Evolutionary conservation across 1,140 invertebrate genomes (phyloP).

Genomic region (Schlechtendalia chinensis): DNA sequence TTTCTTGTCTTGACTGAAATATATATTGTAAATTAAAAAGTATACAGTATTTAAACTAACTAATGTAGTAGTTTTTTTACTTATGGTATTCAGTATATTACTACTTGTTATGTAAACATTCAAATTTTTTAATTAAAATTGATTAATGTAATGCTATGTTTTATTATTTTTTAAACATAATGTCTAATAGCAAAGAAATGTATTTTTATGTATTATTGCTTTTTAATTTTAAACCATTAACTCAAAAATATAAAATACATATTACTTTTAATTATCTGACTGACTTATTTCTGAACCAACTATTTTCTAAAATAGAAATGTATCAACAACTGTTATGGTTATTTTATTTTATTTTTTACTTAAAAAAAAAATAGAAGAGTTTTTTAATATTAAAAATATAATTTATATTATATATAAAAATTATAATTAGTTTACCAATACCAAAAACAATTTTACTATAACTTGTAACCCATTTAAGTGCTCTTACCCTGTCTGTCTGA

Average conservation of each 20-base stretch:
- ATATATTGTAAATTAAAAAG: too few relatives aligned
- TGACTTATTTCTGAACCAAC: not conserved
- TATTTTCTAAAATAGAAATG: not conserved
- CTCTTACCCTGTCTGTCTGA: conserved; percentile 76
- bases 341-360: not conserved
- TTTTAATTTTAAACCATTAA: not conserved
- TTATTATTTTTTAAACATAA: not conserved
- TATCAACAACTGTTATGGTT: not conserved
- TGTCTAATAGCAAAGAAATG: not conserved
- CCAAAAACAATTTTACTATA: not conserved
- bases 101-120: not conserved
- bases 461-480: conserved; percentile 53
- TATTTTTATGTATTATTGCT: not conserved
- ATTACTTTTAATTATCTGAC: not conserved
- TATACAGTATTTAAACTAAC: too few relatives aligned
- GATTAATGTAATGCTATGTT: not conserved
- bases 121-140: not conserved
- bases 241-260: not conserved
- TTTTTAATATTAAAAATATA: too few relatives aligned
- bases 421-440: not conserved
- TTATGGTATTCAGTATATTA: not conserved
- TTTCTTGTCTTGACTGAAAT: too few relatives aligned
- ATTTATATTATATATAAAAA: too few relatives aligned
- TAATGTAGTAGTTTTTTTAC: not conserved
- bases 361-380: too few relatives aligned